Conservation (phyloP, 1,140 invertebrate species). For the Aphaenogaster floridana region DNA sequence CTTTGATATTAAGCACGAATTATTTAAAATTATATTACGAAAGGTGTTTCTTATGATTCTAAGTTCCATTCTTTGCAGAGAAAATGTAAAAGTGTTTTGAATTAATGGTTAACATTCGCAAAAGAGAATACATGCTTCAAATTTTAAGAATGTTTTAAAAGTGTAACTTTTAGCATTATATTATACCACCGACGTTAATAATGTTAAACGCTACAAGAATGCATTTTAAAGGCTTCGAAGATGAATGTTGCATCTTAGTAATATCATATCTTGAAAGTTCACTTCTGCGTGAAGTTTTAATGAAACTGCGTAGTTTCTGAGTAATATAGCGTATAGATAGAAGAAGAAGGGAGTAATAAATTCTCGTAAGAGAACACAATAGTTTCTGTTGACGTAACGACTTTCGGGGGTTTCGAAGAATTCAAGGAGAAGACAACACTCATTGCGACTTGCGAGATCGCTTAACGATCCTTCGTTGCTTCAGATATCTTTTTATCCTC, state of each 20-base stretch:
- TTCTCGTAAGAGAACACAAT: constrained; percentile 33
- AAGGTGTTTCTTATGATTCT: neutral
- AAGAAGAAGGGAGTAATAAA: constrained; percentile 49
- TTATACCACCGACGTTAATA: neutral
- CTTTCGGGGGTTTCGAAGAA: constrained; percentile 3
- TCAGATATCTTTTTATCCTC: constrained; percentile 15
- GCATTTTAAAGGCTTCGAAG: constrained; percentile 10
- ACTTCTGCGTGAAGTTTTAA: constrained; percentile 46
- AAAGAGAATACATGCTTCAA: neutral
- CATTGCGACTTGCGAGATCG: constrained; percentile 13
- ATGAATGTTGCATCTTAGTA: constrained; percentile 25
- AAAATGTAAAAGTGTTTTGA: neutral
- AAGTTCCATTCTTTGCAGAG: neutral
- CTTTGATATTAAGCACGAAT: neutral
- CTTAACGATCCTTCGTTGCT: constrained; percentile 37
- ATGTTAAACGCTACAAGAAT: neutral
- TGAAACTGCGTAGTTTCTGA: constrained; percentile 35
- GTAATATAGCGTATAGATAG: constrained; percentile 31
- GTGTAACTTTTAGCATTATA: neutral
- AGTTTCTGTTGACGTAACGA: constrained; percentile 44
- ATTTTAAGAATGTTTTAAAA: constrained; percentile 9
- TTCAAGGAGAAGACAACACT: neutral
- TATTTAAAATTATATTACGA: neutral
- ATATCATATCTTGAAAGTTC: constrained; percentile 49
- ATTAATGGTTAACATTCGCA: neutral